A percentile compares a stretch with the other conserved stretches of the same genome.
phyloP scores from a whole-genome alignment of 2,113 vertebrate genomes.

The Gopherus flavomarginatus region DNA sequence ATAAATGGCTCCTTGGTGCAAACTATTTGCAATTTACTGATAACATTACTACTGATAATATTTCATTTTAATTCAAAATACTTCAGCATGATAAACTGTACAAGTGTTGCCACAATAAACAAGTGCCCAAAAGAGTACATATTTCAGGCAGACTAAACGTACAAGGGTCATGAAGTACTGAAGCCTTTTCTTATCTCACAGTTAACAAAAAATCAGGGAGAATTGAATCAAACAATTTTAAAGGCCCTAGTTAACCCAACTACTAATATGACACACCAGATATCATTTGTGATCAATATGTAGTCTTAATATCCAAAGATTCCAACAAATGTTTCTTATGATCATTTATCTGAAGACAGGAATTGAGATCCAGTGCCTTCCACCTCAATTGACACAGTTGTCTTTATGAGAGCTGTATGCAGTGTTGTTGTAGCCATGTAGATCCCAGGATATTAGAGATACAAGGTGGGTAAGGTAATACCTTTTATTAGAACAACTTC shows the following conservation, averaged over 20 bases:
- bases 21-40: background rate
- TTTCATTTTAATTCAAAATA: background rate
- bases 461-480: too few species aligned
- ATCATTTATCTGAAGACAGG: background rate
- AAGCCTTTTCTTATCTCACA: background rate
- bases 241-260: too few species aligned
- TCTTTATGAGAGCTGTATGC: too few species aligned
- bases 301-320: background rate
- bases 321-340: background rate
- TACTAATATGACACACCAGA: background rate
- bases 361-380: background rate
- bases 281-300: background rate
- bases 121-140: background rate
- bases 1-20: background rate
- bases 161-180: background rate
- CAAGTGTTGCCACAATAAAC: background rate
- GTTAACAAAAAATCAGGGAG: background rate
- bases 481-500: too few species aligned
- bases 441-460: too few species aligned
- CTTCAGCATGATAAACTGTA: too few species aligned
- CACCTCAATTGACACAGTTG: background rate
- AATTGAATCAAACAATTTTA: background rate
- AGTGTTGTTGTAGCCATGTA: too few species aligned
- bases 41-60: background rate
- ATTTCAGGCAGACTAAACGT: background rate